Evolutionary conservation across 2,113 vertebrate genomes (phyloP).

Genomic region (Taurulus bubalis): DNA sequence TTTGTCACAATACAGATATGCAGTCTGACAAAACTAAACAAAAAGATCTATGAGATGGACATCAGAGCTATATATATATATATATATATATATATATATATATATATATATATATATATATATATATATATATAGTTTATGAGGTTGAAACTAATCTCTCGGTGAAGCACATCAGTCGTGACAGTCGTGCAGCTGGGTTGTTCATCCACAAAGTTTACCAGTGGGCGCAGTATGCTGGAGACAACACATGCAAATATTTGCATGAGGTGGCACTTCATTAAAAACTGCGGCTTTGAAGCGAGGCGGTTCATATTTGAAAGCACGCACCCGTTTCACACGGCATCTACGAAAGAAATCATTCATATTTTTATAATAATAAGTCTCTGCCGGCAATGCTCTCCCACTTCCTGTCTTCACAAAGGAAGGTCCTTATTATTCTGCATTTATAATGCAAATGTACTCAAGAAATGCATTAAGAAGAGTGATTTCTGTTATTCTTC

Average conservation of each 20-base stretch:
- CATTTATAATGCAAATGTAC: constrained; percentile 81
- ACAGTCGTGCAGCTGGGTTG: constrained; percentile 42
- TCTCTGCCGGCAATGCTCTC: constrained; percentile 34
- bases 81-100: not conserved
- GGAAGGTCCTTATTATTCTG: constrained; percentile 57
- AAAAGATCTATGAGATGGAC: not conserved
- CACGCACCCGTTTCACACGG: constrained; percentile 2
- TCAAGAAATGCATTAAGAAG: constrained; percentile 77
- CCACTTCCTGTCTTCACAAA: constrained; percentile 48
- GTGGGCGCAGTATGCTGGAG: constrained; percentile 5
- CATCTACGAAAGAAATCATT: constrained; percentile 62
- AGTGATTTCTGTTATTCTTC: constrained; percentile 66
- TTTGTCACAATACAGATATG: constrained; percentile 12
- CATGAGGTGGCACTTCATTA: constrained; percentile 30
- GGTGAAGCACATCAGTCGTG: constrained; percentile 44
- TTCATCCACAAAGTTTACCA: constrained; percentile 41
- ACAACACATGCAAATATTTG: constrained; percentile 39
- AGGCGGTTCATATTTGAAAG: constrained; percentile 21
- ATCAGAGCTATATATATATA: not conserved
- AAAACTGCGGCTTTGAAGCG: constrained; percentile 18
- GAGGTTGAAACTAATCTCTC: constrained; percentile 6
- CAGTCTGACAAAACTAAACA: not conserved
- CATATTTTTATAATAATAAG: constrained; percentile 47
- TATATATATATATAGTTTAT: not conserved
- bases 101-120: not conserved